Base-by-base conservation (phyloP, 1,140 invertebrate genomes). In the Chionoecetes opilio region DNA sequence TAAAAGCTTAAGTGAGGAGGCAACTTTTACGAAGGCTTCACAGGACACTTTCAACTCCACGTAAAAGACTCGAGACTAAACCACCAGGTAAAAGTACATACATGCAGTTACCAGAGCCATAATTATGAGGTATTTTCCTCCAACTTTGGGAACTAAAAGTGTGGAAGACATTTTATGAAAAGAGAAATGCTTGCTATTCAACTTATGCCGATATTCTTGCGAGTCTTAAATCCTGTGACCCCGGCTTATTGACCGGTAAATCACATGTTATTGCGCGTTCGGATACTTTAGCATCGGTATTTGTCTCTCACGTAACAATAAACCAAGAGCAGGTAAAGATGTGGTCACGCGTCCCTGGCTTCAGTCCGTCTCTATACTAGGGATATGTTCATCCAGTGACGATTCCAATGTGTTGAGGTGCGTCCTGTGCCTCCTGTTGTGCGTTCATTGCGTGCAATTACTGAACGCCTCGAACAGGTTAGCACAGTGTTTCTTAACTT, bases 201-300 rank as follows among this genome's bases (percentile, higher is more conserved):
- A n/a, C 21, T n/a, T 75, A 75, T 75, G 63, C 63, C 63, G 63
- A 75, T 75, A 75, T 75, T 75, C 63, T 21, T 75, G 26, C 63
- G n/a, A 75, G 63, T 26, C 63, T 75, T 75, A 75, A 75, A 75
- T 75, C 63, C 63, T 26, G 8, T 75, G 63, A 75, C 63, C 63
- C 41, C 21, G 63, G 63, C 6, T 3, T 75, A 75, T 75, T 75
- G 63, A 75, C 63, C 63, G 5, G 63, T 75, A 75, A 75, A 75
- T 75, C 63, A 75, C 63, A 75, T n/a, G 63, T 75, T 75, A 75
- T 75, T 75, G 63, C 63, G 6, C 63, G 63, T 75, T 75, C 63
- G 63, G 63, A 75, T 11, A 75, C 63, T 75, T 75, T n/a, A 75
- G 63, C 63, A 75, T 75, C 63, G 21, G 63, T 75, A 26, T 26